phyloP scores from a whole-genome alignment of 2,797 vertebrate genomes.

The Anolis apletophallus region DNA sequence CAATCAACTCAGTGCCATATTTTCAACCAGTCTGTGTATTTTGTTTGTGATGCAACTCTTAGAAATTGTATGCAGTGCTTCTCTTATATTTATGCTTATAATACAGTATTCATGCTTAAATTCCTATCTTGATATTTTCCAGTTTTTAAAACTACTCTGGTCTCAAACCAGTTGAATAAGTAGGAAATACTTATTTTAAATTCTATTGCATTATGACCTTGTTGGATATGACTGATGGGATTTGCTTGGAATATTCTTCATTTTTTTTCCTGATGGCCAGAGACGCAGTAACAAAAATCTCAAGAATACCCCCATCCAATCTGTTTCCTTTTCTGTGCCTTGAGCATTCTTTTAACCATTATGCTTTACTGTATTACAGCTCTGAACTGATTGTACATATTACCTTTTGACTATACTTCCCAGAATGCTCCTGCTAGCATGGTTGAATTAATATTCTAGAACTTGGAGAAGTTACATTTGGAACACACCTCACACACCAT shows the following conservation, averaged over 20 bases:
- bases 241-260: not conserved
- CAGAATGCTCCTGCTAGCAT: not conserved
- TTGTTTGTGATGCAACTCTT: too few relatives aligned
- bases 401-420: conserved; percentile 7
- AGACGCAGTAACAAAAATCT: not conserved
- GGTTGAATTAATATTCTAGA: too few relatives aligned
- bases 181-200: not conserved
- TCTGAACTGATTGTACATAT: conserved; percentile 3
- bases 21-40: too few relatives aligned
- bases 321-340: conserved; percentile 5
- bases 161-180: too few relatives aligned
- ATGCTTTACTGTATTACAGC: not conserved
- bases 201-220: conserved; percentile 3
- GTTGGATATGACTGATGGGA: conserved; percentile 23
- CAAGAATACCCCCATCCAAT: not conserved
- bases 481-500: too few relatives aligned
- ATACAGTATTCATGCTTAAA: too few relatives aligned
- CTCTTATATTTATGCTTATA: too few relatives aligned
- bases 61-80: too few relatives aligned
- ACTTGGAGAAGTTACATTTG: too few relatives aligned
- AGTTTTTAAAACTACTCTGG: too few relatives aligned
- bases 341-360: conserved; percentile 18
- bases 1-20: too few relatives aligned
- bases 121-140: too few relatives aligned
- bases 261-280: not conserved